phyloP scores from a whole-genome alignment of 1,140 invertebrate species.

The Musca domestica region DNA sequence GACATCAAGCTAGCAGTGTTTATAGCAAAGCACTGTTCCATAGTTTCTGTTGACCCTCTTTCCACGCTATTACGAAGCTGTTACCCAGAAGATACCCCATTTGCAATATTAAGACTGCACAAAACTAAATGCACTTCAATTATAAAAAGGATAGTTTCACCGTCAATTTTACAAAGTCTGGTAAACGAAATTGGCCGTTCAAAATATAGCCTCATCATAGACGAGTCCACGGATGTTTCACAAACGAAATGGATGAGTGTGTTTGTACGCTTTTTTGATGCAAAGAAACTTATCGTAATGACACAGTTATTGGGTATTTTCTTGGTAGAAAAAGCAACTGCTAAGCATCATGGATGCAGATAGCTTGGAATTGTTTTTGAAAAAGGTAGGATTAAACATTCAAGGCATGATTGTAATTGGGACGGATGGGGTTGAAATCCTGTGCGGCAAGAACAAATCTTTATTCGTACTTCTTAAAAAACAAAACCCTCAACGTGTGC shows the following conservation, averaged over 20 bases:
- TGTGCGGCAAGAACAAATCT: neutral
- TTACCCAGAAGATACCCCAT: neutral
- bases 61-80: neutral
- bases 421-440: neutral
- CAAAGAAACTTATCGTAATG: neutral
- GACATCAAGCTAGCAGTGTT: neutral
- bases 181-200: neutral
- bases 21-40: neutral
- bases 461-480: neutral
- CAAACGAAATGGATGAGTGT: neutral
- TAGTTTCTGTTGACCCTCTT: neutral
- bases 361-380: neutral
- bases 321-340: neutral
- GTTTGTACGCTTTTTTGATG: neutral
- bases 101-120: neutral
- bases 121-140: constrained; percentile 1
- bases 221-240: neutral
- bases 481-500: neutral
- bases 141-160: neutral
- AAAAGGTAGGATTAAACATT: neutral
- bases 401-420: neutral
- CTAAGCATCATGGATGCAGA: neutral
- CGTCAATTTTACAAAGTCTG: neutral
- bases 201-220: neutral
- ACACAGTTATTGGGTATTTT: constrained; percentile 6